A percentile compares a stretch with the other conserved stretches of the same genome.
These are phyloP conservation scores for Plebejus anna DNA, from an alignment of 2,888 invertebrate species.

Conservation along the genomic window DNA sequence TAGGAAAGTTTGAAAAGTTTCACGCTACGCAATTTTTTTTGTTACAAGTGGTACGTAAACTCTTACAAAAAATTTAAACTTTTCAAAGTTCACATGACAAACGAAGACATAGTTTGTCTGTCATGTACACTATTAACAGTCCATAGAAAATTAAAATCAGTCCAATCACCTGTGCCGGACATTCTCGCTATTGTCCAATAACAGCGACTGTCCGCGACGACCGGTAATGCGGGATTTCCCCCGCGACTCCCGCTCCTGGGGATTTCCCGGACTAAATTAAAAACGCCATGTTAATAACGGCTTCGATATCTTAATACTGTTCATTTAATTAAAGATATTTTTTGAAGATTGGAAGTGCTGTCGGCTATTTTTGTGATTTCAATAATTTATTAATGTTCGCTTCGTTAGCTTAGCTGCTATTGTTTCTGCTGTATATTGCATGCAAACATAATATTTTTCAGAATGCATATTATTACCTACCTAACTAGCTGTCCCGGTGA, in stretches of 20 bases:
- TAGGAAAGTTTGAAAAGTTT: too few relatives aligned
- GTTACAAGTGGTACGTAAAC: too few relatives aligned
- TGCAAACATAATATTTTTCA: too few relatives aligned
- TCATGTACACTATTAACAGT: too few relatives aligned
- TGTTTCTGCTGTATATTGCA: neutral
- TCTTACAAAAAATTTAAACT: too few relatives aligned
- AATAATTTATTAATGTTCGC: neutral
- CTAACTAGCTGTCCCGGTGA: too few relatives aligned
- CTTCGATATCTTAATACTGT: slow-evolving; percentile 25
- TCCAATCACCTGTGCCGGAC: neutral
- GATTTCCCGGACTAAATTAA: slow-evolving; percentile 44
- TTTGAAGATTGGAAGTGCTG: slow-evolving; percentile 9
- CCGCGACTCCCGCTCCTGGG: slow-evolving; percentile 41
- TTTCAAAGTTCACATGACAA: too few relatives aligned
- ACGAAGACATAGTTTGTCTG: too few relatives aligned
- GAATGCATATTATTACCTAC: too few relatives aligned
- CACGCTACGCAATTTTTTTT: too few relatives aligned
- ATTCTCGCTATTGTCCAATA: slow-evolving; percentile 2
- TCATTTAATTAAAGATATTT: slow-evolving; percentile 19
- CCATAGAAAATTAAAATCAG: too few relatives aligned
- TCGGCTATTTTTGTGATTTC: neutral
- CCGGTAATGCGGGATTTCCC: slow-evolving; percentile 37
- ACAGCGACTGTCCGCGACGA: slow-evolving; percentile 29
- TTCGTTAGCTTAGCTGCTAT: neutral
- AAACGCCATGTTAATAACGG: slow-evolving; percentile 43